phyloP scores from a whole-genome alignment of 2,888 invertebrate genomes.

The Caenorhabditis sp. region DNA sequence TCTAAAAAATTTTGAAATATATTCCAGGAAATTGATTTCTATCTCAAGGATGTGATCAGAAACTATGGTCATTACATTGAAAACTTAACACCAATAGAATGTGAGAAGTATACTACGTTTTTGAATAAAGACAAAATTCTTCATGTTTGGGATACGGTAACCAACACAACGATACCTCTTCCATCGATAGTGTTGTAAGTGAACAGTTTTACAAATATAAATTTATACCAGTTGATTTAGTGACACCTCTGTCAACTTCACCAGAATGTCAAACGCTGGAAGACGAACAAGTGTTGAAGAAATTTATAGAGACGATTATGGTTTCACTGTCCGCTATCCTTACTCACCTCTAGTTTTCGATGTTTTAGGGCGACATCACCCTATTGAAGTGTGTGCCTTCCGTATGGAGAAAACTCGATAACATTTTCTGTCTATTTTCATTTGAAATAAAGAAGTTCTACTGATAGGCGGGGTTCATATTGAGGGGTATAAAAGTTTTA shows the following conservation, averaged over 20 bases:
- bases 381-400: not conserved
- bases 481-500: too few species aligned
- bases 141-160: not conserved
- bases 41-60: not conserved
- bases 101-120: not conserved
- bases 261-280: not conserved
- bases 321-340: not conserved
- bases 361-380: not conserved
- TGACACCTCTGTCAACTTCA: not conserved
- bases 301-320: not conserved
- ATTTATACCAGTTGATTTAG: not conserved
- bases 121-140: not conserved
- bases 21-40: constrained; percentile 7
- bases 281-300: not conserved
- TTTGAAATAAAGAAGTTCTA: not conserved
- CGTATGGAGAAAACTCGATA: not conserved
- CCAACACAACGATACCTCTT: not conserved
- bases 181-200: not conserved
- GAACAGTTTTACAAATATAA: not conserved
- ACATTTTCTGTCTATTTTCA: not conserved
- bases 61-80: not conserved
- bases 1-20: too few species aligned
- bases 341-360: not conserved
- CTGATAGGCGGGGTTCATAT: not conserved
- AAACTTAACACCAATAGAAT: not conserved